phyloP scores from a whole-genome alignment of 2,888 invertebrate genomes.

The Lepidocyrtoides sp. region DNA sequence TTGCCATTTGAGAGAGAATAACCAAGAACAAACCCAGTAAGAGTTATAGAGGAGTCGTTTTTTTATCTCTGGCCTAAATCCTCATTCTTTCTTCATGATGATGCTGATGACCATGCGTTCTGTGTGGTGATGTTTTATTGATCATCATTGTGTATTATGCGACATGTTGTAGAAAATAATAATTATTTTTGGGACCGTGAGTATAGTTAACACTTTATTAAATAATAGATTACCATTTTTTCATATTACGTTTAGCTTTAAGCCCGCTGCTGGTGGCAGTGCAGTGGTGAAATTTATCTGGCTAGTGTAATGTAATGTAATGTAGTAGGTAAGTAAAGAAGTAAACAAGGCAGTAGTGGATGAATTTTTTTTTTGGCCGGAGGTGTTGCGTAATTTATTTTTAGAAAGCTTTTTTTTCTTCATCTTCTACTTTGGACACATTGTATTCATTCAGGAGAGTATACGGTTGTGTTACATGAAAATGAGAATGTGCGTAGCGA shows the following conservation, averaged over 20 bases:
- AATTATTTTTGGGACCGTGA: slow-evolving; percentile 6
- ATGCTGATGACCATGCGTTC: background rate
- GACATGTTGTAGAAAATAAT: background rate
- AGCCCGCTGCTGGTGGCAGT: background rate
- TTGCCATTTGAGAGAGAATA: background rate
- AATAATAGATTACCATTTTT: background rate
- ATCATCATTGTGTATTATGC: background rate
- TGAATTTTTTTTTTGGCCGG: slow-evolving; percentile 5
- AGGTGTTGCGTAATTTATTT: slow-evolving; percentile 51
- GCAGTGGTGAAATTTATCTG: slow-evolving; percentile 49
- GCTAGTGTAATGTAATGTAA: background rate
- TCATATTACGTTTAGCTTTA: background rate
- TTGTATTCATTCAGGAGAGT: slow-evolving; percentile 21
- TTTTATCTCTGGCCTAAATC: slow-evolving; percentile 28
- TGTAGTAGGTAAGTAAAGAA: background rate
- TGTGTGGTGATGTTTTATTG: slow-evolving; percentile 18
- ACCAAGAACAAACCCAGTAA: background rate
- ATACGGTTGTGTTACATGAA: background rate
- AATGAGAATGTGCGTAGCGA: slow-evolving; percentile 2
- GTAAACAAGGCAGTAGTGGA: slow-evolving; percentile 38
- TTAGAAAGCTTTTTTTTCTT: slow-evolving; percentile 68
- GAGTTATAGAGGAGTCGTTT: background rate
- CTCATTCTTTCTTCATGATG: slow-evolving; percentile 5
- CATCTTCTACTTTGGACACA: slow-evolving; percentile 4
- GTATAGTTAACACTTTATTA: slow-evolving; percentile 31